Evolutionary conservation across 1,140 invertebrate species (phyloP).

Genomic region (Tenebrio molitor): DNA sequence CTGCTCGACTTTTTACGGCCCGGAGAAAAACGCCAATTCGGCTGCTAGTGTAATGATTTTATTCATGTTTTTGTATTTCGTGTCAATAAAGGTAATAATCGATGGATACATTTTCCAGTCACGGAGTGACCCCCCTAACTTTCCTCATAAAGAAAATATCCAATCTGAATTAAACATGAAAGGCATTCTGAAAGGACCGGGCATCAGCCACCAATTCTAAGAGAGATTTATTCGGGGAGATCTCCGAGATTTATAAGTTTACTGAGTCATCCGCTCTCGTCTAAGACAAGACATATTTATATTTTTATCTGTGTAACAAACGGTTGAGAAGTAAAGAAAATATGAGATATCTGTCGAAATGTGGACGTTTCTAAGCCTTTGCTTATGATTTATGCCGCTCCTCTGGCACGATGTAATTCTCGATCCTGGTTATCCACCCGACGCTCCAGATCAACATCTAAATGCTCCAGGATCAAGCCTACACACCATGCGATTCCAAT

Average conservation of each 20-base stretch:
- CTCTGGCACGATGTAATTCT: conserved; percentile 49
- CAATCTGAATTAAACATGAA: conserved; percentile 62
- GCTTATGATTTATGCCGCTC: conserved; percentile 50
- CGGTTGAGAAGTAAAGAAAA: conserved; percentile 55
- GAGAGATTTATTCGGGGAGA: conserved; percentile 55
- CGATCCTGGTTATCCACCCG: conserved; percentile 41
- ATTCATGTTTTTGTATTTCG: conserved; percentile 55
- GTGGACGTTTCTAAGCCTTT: conserved; percentile 55
- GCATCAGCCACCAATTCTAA: conserved; percentile 51
- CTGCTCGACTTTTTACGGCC: conserved; percentile 1
- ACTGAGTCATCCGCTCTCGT: conserved; percentile 52
- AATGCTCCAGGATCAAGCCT: conserved; percentile 19
- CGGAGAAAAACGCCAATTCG: conserved; percentile 5
- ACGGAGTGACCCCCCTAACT: conserved; percentile 53
- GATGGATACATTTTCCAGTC: conserved; percentile 58
- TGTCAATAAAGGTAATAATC: conserved; percentile 60
- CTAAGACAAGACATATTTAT: conserved; percentile 59
- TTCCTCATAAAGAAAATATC: conserved; percentile 60
- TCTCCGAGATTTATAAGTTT: conserved; percentile 57
- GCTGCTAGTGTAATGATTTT: conserved; percentile 33
- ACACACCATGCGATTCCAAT: conserved; percentile 25
- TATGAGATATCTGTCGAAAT: conserved; percentile 58
- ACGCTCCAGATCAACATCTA: conserved; percentile 41
- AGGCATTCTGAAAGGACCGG: conserved; percentile 45
- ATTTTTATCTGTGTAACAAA: conserved; percentile 59